A percentile compares a stretch with the other conserved stretches of the same genome.
Evolutionary conservation across 2,113 vertebrate species (phyloP).

Genomic region (Labrus mixtus): DNA sequence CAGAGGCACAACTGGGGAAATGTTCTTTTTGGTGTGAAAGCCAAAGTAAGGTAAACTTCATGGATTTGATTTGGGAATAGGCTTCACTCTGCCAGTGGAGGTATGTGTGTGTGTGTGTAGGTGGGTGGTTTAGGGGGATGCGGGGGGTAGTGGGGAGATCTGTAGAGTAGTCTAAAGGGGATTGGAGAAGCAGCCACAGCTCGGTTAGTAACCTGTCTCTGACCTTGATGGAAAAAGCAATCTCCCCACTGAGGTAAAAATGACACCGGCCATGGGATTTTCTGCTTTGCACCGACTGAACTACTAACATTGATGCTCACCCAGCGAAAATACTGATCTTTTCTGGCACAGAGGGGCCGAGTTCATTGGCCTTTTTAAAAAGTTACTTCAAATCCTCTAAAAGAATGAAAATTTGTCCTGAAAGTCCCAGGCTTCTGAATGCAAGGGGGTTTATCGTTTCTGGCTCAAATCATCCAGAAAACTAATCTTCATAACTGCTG

Average conservation of each 20-base stretch:
- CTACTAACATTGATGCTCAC: constrained; percentile 51
- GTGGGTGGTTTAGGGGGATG: constrained; percentile 36
- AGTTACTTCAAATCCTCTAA: constrained; percentile 26
- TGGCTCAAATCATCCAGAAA: constrained; percentile 10
- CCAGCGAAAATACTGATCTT: constrained; percentile 35
- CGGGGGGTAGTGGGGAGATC: constrained; percentile 15
- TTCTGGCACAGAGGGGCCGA: background rate
- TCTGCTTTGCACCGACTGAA: constrained; percentile 49
- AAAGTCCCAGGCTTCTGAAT: background rate
- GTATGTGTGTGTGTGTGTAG: too few species aligned
- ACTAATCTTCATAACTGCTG: constrained; percentile 15
- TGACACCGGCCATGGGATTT: constrained; percentile 62
- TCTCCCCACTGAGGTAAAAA: constrained; percentile 66
- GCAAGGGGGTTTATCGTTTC: background rate
- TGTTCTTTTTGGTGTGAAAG: constrained; percentile 62
- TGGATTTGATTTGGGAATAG: constrained; percentile 75
- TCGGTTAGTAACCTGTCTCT: constrained; percentile 73
- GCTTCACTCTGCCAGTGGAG: constrained; percentile 68
- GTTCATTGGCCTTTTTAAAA: constrained; percentile 8
- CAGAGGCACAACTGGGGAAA: constrained; percentile 55
- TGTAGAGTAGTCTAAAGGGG: constrained; percentile 49
- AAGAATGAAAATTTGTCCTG: background rate
- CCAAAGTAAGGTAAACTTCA: constrained; percentile 71
- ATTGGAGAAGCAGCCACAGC: constrained; percentile 59
- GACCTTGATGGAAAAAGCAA: constrained; percentile 81